Evolutionary conservation across 1,140 invertebrate genomes (phyloP).

Genomic region (Drosophila subpulchrella): DNA sequence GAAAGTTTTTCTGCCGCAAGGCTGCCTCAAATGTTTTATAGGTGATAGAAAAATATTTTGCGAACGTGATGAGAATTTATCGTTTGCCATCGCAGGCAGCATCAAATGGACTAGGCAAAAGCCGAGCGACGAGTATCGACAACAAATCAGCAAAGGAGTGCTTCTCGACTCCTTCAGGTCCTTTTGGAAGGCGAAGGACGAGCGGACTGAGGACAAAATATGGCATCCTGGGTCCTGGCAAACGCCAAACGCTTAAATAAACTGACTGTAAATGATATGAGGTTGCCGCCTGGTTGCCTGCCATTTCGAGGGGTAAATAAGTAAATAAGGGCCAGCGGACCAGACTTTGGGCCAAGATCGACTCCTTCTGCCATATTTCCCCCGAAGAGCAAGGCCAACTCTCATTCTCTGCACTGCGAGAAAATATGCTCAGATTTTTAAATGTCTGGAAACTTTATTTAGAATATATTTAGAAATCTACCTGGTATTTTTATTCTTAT

Average conservation of each 20-base stretch:
- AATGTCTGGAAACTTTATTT: too few species aligned
- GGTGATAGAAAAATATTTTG: conserved; percentile 82
- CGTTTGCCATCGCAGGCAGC: conserved; percentile 55
- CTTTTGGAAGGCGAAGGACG: background rate
- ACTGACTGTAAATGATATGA: conserved; percentile 68
- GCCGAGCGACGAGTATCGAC: conserved; percentile 40
- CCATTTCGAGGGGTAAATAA: conserved; percentile 2
- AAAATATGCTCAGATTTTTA: background rate
- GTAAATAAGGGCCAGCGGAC: background rate
- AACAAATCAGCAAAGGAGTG: conserved; percentile 37
- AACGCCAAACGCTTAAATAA: conserved; percentile 60
- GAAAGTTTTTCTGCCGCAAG: conserved; percentile 65
- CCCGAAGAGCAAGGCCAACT: conserved; percentile 1
- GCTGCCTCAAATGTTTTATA: conserved; percentile 78
- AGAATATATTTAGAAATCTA: too few species aligned
- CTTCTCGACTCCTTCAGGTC: background rate
- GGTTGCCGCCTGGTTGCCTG: conserved; percentile 36
- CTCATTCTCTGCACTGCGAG: background rate
- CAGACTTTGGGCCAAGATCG: conserved; percentile 8
- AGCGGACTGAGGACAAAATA: conserved; percentile 34
- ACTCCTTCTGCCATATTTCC: conserved; percentile 18
- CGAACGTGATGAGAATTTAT: conserved; percentile 81
- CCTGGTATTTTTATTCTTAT: too few species aligned
- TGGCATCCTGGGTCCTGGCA: conserved; percentile 37
- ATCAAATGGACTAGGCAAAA: conserved; percentile 61